Base-by-base conservation (phyloP, 2,797 vertebrate genomes). In the Cottoperca gobio region DNA sequence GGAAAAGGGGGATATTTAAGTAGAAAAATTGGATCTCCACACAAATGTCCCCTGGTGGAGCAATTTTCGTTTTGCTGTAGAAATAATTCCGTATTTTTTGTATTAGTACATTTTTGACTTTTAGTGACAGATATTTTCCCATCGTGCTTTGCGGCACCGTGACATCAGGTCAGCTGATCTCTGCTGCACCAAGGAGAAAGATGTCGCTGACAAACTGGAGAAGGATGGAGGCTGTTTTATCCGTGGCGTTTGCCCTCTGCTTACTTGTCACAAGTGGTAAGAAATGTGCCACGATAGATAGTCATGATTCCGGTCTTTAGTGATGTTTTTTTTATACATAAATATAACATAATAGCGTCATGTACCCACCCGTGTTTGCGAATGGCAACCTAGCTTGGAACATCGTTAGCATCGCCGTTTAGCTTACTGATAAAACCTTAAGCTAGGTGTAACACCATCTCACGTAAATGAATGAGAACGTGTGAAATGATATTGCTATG, bases 91-190 rank as follows among this genome's bases (percentile, higher is more conserved):
- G 33, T 8, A 33, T 33, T 33, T n/a, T 7, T 6, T 33, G 6
- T 28, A 28, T 28, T 3, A 3, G 5, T 28, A 28, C 28, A 28
- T 28, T 28, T 28, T 28, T 28, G 28, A 28, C n/a, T n/a, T 3
- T 26, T 26, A 8, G 53, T 40, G 42, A 35, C 61, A 11, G 48
- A 10, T 13, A 8, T 16, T 9, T 3, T 57, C 72, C 77, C 61
- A 17, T 69, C 9, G 23, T 23, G 0, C 67, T 26, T 63, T 78
- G 82, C 85, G n/a, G 31, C 16, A 8, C 2, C n/a, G 49, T 83
- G 77, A 80, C 80, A 70, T 65, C 57, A 26, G 57, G 85, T 94
- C 92, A 94, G 83, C 79, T 93, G 93, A 93, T 77, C 63, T 8
- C 26, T 40, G 64, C 76, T 39, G 26, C 46, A 21, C 43, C 60